Percentiles rank a stretch among this genome's conserved stretches.
These are phyloP conservation scores for Listronotus bonariensis DNA, from an alignment of 1,140 invertebrate species.

Conservation along the genomic window DNA sequence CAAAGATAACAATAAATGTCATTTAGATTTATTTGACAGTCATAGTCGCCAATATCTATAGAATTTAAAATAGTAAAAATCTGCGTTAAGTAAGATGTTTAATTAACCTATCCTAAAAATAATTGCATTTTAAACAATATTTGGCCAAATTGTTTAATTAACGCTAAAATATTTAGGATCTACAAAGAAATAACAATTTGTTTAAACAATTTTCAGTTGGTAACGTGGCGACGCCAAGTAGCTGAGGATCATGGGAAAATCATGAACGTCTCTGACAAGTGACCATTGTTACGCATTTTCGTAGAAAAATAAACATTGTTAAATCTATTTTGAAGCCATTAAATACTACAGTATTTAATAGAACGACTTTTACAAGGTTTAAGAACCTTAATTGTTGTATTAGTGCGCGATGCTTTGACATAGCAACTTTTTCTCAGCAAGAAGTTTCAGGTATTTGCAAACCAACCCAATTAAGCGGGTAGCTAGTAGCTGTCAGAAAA, in stretches of 20 bases:
- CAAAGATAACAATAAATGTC: too few species aligned
- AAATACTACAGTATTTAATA: conserved; percentile 3
- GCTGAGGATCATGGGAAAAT: conserved; percentile 50
- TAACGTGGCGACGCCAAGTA: conserved; percentile 51
- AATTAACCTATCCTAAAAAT: too few species aligned
- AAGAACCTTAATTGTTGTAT: conserved; percentile 1
- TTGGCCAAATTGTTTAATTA: too few species aligned
- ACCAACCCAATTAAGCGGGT: conserved; percentile 5
- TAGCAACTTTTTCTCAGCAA: conserved; percentile 2
- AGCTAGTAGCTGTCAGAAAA: not conserved
- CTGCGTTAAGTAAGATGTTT: too few species aligned
- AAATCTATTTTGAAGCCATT: conserved; percentile 6
- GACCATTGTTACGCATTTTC: conserved; percentile 47
- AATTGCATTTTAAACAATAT: too few species aligned
- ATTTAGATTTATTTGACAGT: too few species aligned
- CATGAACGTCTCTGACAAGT: conserved; percentile 55
- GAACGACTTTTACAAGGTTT: conserved; percentile 27
- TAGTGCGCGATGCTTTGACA: conserved; percentile 12
- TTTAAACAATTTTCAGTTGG: conserved; percentile 45
- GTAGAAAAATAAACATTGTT: conserved; percentile 40
- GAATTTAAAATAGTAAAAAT: too few species aligned
- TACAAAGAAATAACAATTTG: conserved; percentile 1
- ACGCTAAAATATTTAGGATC: too few species aligned
- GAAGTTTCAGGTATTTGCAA: conserved; percentile 8
- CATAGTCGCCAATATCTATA: too few species aligned